Evolutionary conservation across 2,797 vertebrate species (phyloP).

Genomic region (Pangasius macronema): DNA sequence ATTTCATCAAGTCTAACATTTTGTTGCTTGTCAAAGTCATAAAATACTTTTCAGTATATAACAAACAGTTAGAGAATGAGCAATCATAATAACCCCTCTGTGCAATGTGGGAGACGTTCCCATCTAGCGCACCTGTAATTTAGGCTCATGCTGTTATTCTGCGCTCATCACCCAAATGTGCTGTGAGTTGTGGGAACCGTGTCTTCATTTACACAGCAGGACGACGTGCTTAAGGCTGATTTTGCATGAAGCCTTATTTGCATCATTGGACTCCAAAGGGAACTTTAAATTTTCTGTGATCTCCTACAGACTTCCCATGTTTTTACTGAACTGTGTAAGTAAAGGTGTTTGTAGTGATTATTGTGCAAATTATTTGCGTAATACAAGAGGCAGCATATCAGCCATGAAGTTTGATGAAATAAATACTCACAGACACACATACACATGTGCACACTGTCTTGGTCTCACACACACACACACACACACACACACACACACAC

Average conservation of each 20-base stretch:
- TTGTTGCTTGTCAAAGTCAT: not conserved
- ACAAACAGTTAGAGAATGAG: not conserved
- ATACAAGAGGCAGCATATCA: not conserved
- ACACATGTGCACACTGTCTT: not conserved
- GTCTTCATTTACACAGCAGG: conserved; percentile 7
- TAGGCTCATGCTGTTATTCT: conserved; percentile 16
- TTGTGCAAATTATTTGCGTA: not conserved
- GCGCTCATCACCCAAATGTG: not conserved
- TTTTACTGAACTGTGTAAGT: not conserved
- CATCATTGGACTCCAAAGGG: not conserved
- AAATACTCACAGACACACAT: not conserved
- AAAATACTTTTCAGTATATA: not conserved
- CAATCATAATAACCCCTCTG: conserved; percentile 1
- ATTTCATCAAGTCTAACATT: not conserved
- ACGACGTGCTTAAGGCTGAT: not conserved
- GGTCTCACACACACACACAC: not conserved
- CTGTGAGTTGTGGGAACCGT: not conserved
- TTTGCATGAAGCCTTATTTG: not conserved
- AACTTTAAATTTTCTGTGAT: not conserved
- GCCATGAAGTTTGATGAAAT: not conserved
- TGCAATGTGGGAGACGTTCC: not conserved
- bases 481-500: not conserved
- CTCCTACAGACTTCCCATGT: not conserved
- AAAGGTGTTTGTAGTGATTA: not conserved
- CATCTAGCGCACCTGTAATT: not conserved